Evolutionary conservation across 2,797 vertebrate genomes (phyloP), one percentile per base, ranked within the genome.

Genomic region (Eleutherodactylus coqui): DNA sequence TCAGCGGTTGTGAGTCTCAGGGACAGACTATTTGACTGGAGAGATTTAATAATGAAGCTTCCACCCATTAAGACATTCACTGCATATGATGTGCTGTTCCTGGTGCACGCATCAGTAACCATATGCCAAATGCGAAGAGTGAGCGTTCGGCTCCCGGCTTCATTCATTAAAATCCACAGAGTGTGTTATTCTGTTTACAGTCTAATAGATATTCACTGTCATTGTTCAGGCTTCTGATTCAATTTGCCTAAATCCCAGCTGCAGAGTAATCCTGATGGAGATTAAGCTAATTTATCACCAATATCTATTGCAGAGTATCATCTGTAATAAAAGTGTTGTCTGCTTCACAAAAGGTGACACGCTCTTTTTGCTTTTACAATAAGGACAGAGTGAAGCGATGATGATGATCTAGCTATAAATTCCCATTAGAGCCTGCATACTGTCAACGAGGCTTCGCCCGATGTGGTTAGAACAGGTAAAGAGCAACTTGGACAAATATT

Each of bases 231-330:
- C 90, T 92, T 93, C 93, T 94, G 92, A 95, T 95, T 96, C 93
- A 96, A 95, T 95, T 96, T 94, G 93, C 92, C 91, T 94, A 95
- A 96, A 94, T 92, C 93, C 92, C 92, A 92, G 89, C 90, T 91
- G 92, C 90, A 93, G 90, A 95, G 93, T 93, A 94, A 96, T 95
- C 93, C 91, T 90, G 92, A 93, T 90, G 90, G 94, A 95, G 93
- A 96, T 96, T 95, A 96, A 90, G 79, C 92, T 94, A 95, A 95
- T 96, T 95, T 95, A 95, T 96, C 93, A 94, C 93, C 93, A 91
- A 93, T 94, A 96, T 92, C 90, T 91, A 88, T 90, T 89, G 87
- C 91, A 89, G 91, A 91, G 41, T 79, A 90, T 91, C 90, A 91
- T 90, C 87, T 82, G 85, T 83, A 91, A 92, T 89, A 91, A 91